Base-by-base conservation (phyloP, 2,888 invertebrate species). In the Muscina levida region DNA sequence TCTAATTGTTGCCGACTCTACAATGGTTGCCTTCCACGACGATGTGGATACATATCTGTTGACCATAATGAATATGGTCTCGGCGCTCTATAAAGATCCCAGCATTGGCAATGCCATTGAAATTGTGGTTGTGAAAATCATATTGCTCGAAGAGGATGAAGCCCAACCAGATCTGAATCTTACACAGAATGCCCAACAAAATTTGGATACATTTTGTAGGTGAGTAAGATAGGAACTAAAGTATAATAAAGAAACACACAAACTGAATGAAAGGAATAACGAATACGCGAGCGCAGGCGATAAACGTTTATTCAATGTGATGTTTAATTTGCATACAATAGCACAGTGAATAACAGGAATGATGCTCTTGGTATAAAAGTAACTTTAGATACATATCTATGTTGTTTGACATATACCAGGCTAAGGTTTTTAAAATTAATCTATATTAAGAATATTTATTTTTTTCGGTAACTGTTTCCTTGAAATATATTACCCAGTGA, bases 1-100 rank as follows among this genome's bases (percentile, higher is more conserved):
- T 0, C 91, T 97, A 72, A 93, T 97, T 70, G 97, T 97, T 68
- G 97, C 97, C 44, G 97, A 97, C 91, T 93, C 93, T 72, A 94
- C 95, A 84, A 97, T 97, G 97, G 94, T 95, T 84, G 94, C 95
- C 70, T 97, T 96, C 89, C 97, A 97, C 91, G 94, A 95, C 85
- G 95, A 95, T 87, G 93, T 97, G 84, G 95, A 96, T 88, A 95
- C 94, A 6, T 97, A 97, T 90, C 93, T 97, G 31, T 92, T 97
- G 70, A 97, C 97, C 68, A 95, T 97, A 83, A 97, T 97, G 96
- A 97, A 97, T 89, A 97, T 97, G 96, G 97, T 95, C 26, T 95
- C 95, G 5, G 93, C 94, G 1, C 91, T 96, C n/a, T 96, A 95
- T 90, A 94, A 95, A 91, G 96, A 96, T 86, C 96, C 97, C 4